A percentile compares a stretch with the other conserved stretches of the same genome.
Evolutionary conservation across 2,113 vertebrate species (phyloP).

Genomic region (Corvus hawaiiensis): DNA sequence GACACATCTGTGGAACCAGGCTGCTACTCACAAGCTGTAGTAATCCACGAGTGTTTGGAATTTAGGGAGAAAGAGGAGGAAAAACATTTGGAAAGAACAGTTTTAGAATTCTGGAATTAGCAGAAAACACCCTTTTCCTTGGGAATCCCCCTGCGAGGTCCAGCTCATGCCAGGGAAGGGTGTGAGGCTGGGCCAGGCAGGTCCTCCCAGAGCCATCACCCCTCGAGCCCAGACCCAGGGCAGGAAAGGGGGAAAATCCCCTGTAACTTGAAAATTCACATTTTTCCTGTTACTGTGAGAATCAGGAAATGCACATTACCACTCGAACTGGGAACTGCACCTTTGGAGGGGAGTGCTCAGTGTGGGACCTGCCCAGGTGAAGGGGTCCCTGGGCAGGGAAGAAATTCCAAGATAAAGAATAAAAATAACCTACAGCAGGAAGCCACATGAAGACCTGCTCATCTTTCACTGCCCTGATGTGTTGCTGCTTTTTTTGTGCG

Average conservation of each 20-base stretch:
- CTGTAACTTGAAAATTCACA: neutral
- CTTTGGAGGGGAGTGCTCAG: neutral
- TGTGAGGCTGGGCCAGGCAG: neutral
- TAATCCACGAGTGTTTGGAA: rapidly evolving
- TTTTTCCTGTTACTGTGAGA: neutral
- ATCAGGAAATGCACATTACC: neutral
- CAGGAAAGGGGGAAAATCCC: neutral
- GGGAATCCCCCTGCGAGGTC: neutral
- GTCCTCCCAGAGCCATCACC: neutral
- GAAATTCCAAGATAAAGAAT: neutral
- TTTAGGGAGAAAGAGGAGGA: neutral
- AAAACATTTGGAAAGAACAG: neutral
- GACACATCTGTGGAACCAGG: neutral
- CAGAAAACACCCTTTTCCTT: neutral
- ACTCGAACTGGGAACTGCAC: neutral
- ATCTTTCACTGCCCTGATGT: neutral
- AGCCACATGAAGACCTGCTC: neutral
- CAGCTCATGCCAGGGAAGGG: neutral
- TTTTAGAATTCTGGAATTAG: neutral
- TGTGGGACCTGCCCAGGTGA: neutral
- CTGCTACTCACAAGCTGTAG: neutral
- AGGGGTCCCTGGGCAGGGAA: neutral
- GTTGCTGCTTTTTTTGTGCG: neutral
- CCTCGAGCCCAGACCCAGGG: neutral
- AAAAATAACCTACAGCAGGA: neutral